Evolutionary conservation across 2,113 vertebrate genomes (phyloP).

Genomic region (Platysternon megacephalum): DNA sequence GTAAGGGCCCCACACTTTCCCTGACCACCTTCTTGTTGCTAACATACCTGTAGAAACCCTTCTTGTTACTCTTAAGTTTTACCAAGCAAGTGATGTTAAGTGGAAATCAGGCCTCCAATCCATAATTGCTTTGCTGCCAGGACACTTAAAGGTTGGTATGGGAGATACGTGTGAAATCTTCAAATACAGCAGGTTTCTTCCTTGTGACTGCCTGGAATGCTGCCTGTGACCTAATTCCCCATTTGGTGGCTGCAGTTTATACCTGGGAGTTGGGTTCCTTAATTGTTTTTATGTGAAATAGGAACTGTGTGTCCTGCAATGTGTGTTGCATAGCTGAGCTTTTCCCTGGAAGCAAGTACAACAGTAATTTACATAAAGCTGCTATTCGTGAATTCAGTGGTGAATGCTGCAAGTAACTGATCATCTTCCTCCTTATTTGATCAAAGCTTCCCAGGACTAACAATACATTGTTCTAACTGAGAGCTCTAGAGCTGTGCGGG

Average conservation of each 20-base stretch:
- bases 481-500: background rate
- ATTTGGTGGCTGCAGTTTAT: background rate
- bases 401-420: background rate
- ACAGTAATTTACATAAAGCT: background rate
- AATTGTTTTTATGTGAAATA: background rate
- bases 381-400: background rate
- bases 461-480: background rate
- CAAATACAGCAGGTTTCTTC: rapidly evolving
- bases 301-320: background rate
- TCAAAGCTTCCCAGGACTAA: background rate
- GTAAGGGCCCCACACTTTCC: too few species aligned
- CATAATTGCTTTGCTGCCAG: background rate
- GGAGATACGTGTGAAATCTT: background rate
- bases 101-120: background rate
- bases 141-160: background rate
- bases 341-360: background rate
- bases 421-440: background rate
- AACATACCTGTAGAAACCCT: too few species aligned
- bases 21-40: too few species aligned
- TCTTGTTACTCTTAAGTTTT: too few species aligned
- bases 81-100: background rate
- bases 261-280: background rate
- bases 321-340: background rate
- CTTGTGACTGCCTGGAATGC: background rate
- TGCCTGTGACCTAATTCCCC: background rate